Conservation (phyloP, 2,797 vertebrate species). For the Aulostomus chinensis region DNA sequence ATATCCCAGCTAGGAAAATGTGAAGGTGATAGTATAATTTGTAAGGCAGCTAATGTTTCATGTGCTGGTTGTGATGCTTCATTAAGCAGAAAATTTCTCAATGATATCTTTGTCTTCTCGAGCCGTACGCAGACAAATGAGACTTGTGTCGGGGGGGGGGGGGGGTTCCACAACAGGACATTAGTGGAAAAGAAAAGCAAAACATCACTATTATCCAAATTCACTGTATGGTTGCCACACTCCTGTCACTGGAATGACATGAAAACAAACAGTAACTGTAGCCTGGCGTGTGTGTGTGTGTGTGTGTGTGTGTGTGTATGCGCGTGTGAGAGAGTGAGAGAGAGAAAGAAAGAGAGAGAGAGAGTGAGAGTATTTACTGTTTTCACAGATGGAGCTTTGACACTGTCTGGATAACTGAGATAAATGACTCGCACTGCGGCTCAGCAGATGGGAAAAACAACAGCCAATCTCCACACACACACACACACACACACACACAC, state of each 20-base stretch:
- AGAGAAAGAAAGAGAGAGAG: slow-evolving; percentile 64
- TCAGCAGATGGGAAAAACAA: slow-evolving; percentile 69
- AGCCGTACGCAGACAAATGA: slow-evolving; percentile 1
- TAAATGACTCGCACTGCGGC: slow-evolving; percentile 66
- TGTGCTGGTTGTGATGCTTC: slow-evolving; percentile 1
- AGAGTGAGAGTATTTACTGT: slow-evolving; percentile 76
- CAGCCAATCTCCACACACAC: slow-evolving; percentile 20
- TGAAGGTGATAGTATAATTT: no score
- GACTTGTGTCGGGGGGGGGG: slow-evolving; percentile 22
- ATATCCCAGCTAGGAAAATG: no score
- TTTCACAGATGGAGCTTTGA: slow-evolving; percentile 77
- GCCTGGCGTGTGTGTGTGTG: slow-evolving; percentile 13
- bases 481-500: slow-evolving; percentile 9
- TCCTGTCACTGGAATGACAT: slow-evolving; percentile 61
- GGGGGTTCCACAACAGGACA: slow-evolving; percentile 27
- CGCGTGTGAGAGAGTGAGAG: slow-evolving; percentile 49
- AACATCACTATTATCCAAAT: slow-evolving; percentile 51
- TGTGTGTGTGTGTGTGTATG: slow-evolving; percentile 29
- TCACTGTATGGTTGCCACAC: slow-evolving; percentile 47
- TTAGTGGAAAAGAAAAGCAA: slow-evolving; percentile 25
- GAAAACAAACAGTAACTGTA: slow-evolving; percentile 69
- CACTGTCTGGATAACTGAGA: slow-evolving; percentile 80
- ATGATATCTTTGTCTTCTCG: not conserved
- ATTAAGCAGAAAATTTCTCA: slow-evolving; percentile 5
- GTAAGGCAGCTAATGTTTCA: no score